These are phyloP conservation scores for Suncus etruscus DNA, from an alignment of 2,113 vertebrate genomes.

Conservation along the genomic window DNA sequence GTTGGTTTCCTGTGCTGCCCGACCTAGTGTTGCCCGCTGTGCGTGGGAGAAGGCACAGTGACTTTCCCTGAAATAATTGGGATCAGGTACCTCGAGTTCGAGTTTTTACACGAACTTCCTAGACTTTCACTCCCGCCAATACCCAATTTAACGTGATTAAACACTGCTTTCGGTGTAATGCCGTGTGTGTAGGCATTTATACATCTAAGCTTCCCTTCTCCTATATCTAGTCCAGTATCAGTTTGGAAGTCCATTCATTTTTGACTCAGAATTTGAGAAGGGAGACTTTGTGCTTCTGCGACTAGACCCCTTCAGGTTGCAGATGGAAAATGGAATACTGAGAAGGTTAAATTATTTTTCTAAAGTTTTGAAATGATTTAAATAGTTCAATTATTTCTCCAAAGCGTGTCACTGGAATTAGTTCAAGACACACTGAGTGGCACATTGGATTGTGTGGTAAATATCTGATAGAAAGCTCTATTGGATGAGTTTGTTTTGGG, in stretches of 20 bases:
- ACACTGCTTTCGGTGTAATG: constrained; percentile 3
- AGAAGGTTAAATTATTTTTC: background rate
- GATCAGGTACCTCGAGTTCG: background rate
- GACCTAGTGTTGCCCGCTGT: background rate
- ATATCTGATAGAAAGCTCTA: too few species aligned
- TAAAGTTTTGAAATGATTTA: background rate
- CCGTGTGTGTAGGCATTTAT: background rate
- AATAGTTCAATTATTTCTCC: background rate
- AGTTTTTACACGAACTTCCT: background rate
- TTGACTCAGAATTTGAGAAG: constrained; percentile 27
- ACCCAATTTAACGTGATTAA: background rate
- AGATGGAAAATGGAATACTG: constrained; percentile 38
- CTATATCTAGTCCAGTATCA: background rate
- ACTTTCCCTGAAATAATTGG: background rate
- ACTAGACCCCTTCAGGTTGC: background rate
- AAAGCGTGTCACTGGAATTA: background rate
- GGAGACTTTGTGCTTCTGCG: constrained; percentile 37
- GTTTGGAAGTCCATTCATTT: background rate
- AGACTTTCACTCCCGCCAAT: background rate
- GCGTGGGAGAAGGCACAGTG: background rate
- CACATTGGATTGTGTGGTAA: background rate
- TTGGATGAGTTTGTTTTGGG: too few species aligned
- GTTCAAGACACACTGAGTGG: constrained; percentile 4
- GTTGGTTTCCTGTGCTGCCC: background rate
- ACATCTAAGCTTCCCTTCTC: background rate